Percentiles rank a stretch among this genome's conserved stretches.
Conservation (phyloP, 2,888 invertebrate species). For the Ochropacha duplaris region DNA sequence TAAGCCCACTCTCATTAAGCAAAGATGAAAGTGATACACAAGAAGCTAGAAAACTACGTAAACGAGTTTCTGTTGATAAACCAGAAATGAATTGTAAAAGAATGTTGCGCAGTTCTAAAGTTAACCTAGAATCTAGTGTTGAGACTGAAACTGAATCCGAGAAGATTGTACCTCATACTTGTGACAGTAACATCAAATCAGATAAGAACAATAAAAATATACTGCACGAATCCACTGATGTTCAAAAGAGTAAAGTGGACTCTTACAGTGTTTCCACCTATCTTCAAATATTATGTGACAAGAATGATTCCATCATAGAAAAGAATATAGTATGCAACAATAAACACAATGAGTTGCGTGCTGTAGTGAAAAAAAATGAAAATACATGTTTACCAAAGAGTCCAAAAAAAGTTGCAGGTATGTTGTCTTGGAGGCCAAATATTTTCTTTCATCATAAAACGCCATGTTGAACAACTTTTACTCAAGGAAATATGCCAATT, state of each 20-base stretch:
- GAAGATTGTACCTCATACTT: not conserved
- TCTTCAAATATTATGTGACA: not conserved
- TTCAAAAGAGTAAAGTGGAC: not conserved
- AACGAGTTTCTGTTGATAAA: constrained; percentile 32
- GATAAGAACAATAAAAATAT: not conserved
- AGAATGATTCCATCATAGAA: not conserved
- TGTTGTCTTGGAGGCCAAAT: not conserved
- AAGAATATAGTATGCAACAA: not conserved
- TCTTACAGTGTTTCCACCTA: too few species aligned
- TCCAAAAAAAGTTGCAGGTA: not conserved
- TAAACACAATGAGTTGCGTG: not conserved
- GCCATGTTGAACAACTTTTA: too few species aligned
- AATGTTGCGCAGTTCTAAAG: constrained; percentile 46
- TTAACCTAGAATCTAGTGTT: constrained; percentile 8
- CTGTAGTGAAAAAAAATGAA: not conserved
- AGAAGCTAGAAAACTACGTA: constrained; percentile 29
- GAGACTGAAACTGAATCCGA: not conserved
- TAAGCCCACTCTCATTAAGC: not conserved
- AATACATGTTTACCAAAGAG: not conserved
- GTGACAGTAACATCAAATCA: not conserved
- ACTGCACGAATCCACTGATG: not conserved
- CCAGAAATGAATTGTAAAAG: constrained; percentile 40
- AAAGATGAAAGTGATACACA: constrained; percentile 5
- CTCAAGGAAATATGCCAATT: too few species aligned
- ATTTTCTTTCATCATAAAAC: too few species aligned